Percentiles rank a stretch among this genome's conserved stretches.
Evolutionary conservation across 2,113 vertebrate species (phyloP).

Genomic region (Microcebus tavaratra): DNA sequence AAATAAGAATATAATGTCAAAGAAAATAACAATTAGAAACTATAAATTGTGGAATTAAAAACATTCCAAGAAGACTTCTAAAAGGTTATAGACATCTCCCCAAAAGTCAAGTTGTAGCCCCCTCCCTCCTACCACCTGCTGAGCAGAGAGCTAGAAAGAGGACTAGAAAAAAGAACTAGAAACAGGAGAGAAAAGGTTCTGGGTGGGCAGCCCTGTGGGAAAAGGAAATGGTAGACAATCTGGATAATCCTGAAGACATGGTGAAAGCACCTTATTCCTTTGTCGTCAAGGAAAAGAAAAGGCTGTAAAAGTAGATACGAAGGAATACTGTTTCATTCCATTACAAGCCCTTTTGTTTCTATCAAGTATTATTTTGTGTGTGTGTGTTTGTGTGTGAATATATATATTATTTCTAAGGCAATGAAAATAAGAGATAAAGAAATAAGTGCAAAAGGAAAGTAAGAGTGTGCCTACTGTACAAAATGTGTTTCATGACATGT

Average conservation of each 20-base stretch:
- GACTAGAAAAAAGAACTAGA: no score
- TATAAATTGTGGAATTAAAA: neutral
- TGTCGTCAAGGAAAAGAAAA: neutral
- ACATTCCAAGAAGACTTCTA: neutral
- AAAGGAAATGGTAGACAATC: neutral
- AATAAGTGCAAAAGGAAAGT: neutral
- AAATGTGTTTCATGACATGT: neutral
- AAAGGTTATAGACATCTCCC: neutral
- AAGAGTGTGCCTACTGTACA: neutral
- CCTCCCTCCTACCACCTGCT: neutral
- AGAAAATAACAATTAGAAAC: neutral
- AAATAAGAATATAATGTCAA: neutral
- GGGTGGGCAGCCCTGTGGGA: neutral
- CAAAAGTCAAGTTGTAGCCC: neutral
- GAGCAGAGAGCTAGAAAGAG: neutral
- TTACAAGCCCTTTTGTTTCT: neutral
- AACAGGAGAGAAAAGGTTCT: neutral
- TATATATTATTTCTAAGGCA: neutral
- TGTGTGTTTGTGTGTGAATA: neutral
- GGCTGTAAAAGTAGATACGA: neutral
- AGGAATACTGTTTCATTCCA: neutral
- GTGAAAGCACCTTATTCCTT: neutral
- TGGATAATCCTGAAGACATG: neutral
- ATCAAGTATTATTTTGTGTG: neutral
- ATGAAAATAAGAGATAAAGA: neutral